Percentiles rank a stretch among this genome's conserved stretches.
phyloP scores from a whole-genome alignment of 2,797 vertebrate genomes.

The Sciurus carolinensis region DNA sequence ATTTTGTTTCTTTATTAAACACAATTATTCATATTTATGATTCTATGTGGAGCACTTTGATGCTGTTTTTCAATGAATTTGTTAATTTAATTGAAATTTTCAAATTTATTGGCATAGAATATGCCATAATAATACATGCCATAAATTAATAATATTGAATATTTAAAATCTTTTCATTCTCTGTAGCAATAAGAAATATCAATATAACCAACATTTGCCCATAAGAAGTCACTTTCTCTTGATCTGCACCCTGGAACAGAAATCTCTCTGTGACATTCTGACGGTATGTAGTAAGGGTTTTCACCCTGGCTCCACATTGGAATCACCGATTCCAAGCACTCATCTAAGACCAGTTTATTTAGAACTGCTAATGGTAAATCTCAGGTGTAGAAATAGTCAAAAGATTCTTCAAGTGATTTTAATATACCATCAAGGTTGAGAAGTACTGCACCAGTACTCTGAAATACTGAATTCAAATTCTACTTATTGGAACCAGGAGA shows the following conservation, averaged over 20 bases:
- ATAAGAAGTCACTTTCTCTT: not conserved
- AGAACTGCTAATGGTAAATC: not conserved
- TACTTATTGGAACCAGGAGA: not conserved
- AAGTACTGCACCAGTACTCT: not conserved
- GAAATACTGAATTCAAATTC: not conserved
- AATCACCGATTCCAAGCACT: not conserved
- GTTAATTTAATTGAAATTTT: not conserved
- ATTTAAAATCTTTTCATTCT: not conserved
- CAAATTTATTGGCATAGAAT: not conserved
- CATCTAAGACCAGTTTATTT: not conserved
- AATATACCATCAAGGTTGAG: not conserved
- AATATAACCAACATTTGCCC: not conserved
- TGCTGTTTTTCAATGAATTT: not conserved
- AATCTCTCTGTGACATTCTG: not conserved
- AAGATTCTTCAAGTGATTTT: not conserved
- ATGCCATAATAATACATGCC: too few species aligned
- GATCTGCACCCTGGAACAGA: not conserved
- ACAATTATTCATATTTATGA: not conserved
- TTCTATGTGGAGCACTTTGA: not conserved
- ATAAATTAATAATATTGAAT: not conserved
- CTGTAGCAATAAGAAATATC: not conserved
- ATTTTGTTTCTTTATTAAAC: not conserved
- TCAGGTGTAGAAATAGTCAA: not conserved
- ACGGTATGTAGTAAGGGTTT: not conserved
- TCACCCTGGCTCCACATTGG: not conserved